Evolutionary conservation across 2,113 vertebrate genomes (phyloP), one percentile per base, ranked within the genome.

Genomic region (Hypanus sabinus): DNA sequence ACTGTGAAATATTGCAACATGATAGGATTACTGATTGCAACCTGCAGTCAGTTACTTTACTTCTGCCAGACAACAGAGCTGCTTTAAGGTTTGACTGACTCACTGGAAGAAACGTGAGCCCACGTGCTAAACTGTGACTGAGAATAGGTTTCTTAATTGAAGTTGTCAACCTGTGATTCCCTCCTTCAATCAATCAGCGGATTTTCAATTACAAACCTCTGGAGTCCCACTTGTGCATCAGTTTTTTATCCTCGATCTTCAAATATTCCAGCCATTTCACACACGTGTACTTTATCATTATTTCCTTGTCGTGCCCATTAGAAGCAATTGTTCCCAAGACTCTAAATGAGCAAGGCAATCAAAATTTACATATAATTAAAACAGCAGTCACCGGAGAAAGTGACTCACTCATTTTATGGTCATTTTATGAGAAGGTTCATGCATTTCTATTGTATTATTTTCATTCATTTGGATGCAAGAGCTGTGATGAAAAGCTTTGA

Each of bases 271-370:
- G 9, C 36, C 38, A 93, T 93, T 55, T 36, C 68, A 55, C 70
- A 93, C 14, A 55, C 70, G 14, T 46, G 24, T 16, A 73, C 11
- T 73, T 75, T 7, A 93, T 93, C 22, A 93, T 75, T 73, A 93
- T 93, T 73, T 73, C 68, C n/a, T 46, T 73, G 70, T 73, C 36
- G 73, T 55, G 20, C 24, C 36, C 10, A 24, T 75, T 27, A 73
- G 38, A 73, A 30, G 36, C 24, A 68, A 93, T 12, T 71, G 70
- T 46, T 93, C 91, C 91, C 91, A 93, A 9, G 0, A 24, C 91
- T 93, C 38, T 73, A 93, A 46, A 75, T 55, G 36, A 73, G 70
- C 91, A 93, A 93, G 1, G 70, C 91, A 75, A 93, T 93, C 70
- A 73, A 55, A 93, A 38, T 93, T 93, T 75, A 93, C 70, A 93